phyloP scores from a whole-genome alignment of 1,140 invertebrate species.

The Solen grandis region DNA sequence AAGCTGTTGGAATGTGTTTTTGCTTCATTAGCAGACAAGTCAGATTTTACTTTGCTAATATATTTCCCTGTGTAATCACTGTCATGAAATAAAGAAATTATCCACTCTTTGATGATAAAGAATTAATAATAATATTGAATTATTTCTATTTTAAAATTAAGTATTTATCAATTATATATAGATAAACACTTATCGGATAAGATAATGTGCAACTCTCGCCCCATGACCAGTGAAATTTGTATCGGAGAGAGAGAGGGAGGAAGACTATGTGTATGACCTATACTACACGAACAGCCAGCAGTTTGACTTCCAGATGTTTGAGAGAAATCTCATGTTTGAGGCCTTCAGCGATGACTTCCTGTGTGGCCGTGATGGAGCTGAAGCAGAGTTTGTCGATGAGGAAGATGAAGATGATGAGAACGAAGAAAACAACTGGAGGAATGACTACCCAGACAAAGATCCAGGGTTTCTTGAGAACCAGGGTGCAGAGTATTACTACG shows the following conservation, averaged over 20 bases:
- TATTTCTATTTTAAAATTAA: slow-evolving; percentile 14
- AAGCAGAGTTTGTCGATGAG: slow-evolving; percentile 64
- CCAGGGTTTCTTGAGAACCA: slow-evolving; percentile 70
- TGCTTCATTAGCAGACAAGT: too few relatives aligned
- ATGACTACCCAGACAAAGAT: slow-evolving; percentile 79
- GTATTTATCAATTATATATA: slow-evolving; percentile 12
- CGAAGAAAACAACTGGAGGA: slow-evolving; percentile 80
- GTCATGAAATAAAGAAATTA: too few relatives aligned
- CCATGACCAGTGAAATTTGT: slow-evolving; percentile 66
- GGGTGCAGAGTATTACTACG: slow-evolving; percentile 62
- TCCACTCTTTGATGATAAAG: too few relatives aligned
- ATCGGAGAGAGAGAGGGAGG: slow-evolving; percentile 19
- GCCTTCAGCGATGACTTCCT: slow-evolving; percentile 59
- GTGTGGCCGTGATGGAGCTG: slow-evolving; percentile 16
- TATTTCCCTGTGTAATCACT: too few relatives aligned
- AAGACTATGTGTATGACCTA: slow-evolving; percentile 77
- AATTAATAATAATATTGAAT: too few relatives aligned
- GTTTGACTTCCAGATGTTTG: slow-evolving; percentile 69
- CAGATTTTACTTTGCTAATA: too few relatives aligned
- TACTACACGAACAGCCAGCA: slow-evolving; percentile 76
- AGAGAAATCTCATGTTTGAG: slow-evolving; percentile 72
- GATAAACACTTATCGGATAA: slow-evolving; percentile 30
- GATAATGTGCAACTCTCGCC: slow-evolving; percentile 74
- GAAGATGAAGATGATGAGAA: slow-evolving; percentile 76
- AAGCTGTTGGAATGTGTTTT: too few relatives aligned